Percentiles rank a stretch among this genome's conserved stretches.
Evolutionary conservation across 2,888 invertebrate species (phyloP).

Genomic region (Sphecodes monilicornis): DNA sequence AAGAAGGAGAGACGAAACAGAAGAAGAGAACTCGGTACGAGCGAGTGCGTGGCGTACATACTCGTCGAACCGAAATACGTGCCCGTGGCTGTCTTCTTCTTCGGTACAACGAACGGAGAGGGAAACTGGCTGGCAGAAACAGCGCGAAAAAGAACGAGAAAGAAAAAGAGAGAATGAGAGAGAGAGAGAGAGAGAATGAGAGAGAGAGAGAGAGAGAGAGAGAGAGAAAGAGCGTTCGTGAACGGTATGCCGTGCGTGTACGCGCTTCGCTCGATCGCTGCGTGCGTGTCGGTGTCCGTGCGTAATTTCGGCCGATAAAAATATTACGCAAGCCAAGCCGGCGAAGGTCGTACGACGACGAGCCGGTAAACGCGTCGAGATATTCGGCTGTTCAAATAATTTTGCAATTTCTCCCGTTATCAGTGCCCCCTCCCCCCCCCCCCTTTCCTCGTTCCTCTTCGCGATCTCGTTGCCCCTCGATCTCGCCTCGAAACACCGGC

Average conservation of each 20-base stretch:
- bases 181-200: not conserved
- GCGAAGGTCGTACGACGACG: constrained; percentile 78
- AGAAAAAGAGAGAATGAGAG: not conserved
- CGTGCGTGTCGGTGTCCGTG: constrained; percentile 50
- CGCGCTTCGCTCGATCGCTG: constrained; percentile 1
- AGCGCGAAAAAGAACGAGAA: not conserved
- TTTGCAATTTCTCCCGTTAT: constrained; percentile 64
- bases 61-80: constrained; percentile 55
- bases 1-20: not conserved
- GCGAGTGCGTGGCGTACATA: constrained; percentile 45
- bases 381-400: constrained; percentile 51
- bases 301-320: constrained; percentile 82
- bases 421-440: not conserved
- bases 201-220: not conserved
- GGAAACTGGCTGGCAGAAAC: constrained; percentile 12
- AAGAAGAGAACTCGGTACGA: not conserved
- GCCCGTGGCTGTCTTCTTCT: constrained; percentile 29
- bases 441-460: not conserved
- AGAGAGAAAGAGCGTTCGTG: not conserved
- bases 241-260: constrained; percentile 20
- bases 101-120: constrained; percentile 19
- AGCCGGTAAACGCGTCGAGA: constrained; percentile 48
- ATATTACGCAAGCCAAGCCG: constrained; percentile 81
- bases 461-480: not conserved
- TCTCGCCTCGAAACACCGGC: constrained; percentile 1